Percentiles rank a stretch among this genome's conserved stretches.
These are phyloP conservation scores for Halcyon malimbica DNA, from an alignment of 2,113 vertebrate species.

Conservation along the genomic window DNA sequence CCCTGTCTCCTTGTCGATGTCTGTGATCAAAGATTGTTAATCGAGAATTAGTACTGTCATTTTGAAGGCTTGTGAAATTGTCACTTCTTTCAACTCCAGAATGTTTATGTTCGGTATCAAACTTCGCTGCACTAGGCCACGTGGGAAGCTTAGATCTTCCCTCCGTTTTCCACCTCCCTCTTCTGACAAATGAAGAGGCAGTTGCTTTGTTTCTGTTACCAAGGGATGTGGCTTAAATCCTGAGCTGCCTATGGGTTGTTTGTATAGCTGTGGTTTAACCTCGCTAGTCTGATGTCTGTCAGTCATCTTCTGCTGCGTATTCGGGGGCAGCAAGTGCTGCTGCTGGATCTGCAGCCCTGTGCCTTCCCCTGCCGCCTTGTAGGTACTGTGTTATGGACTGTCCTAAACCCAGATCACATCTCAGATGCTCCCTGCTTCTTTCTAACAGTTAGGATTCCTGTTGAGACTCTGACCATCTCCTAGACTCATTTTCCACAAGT, in stretches of 20 bases:
- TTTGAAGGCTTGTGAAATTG: background rate
- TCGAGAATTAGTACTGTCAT: background rate
- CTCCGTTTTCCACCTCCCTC: background rate
- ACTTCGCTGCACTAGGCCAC: background rate
- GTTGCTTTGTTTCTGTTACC: slow-evolving; percentile 2
- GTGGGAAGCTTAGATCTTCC: background rate
- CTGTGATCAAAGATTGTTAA: background rate
- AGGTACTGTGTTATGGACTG: background rate
- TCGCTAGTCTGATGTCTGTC: background rate
- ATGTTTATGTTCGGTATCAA: background rate
- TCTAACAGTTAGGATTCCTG: background rate
- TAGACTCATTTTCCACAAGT: background rate
- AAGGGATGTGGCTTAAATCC: background rate
- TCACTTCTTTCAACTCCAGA: background rate
- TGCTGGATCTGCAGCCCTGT: background rate
- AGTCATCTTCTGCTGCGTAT: background rate
- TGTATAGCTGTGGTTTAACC: background rate
- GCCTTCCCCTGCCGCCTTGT: background rate
- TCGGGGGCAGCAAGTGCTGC: background rate
- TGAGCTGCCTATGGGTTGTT: background rate
- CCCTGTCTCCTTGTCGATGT: background rate
- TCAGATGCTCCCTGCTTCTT: background rate
- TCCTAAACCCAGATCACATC: background rate
- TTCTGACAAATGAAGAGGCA: background rate
- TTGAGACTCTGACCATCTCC: background rate